Conservation (phyloP, 2,888 invertebrate species). For the Drosophila algonquin region DNA sequence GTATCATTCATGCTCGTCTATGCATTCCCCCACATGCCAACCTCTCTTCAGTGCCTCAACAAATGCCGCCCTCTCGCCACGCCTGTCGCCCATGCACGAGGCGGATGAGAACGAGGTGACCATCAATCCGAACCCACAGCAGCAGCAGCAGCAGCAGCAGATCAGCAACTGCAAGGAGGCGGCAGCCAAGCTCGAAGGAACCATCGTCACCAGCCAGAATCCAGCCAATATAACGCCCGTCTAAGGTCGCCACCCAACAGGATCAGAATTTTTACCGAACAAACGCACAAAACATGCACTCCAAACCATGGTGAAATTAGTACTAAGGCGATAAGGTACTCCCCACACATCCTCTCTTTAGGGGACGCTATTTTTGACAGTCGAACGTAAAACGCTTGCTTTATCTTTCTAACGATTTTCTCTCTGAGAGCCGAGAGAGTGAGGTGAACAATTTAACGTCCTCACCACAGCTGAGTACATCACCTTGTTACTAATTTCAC, state of each 20-base stretch:
- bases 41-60: constrained; percentile 62
- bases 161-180: constrained; percentile 61
- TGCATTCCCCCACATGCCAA: constrained; percentile 29
- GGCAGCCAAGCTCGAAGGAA: constrained; percentile 59
- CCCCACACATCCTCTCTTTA: no score
- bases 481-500: no score
- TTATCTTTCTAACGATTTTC: no score
- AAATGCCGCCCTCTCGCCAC: constrained; percentile 77
- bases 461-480: no score
- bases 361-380: no score
- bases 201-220: constrained; percentile 32
- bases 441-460: no score
- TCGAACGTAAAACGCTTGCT: no score
- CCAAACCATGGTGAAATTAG: no score
- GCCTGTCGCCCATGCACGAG: constrained; percentile 94
- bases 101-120: constrained; percentile 87
- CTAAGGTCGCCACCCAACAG: constrained; percentile 34
- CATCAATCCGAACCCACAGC: constrained; percentile 10
- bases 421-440: no score
- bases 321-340: no score
- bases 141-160: background rate
- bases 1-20: constrained; percentile 38
- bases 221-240: constrained; percentile 77
- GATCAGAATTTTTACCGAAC: constrained; percentile 2
- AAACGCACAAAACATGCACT: constrained; percentile 28